Percentiles rank a stretch among this genome's conserved stretches.
phyloP scores from a whole-genome alignment of 2,888 invertebrate genomes.

The Chaitophorus viminalis region DNA sequence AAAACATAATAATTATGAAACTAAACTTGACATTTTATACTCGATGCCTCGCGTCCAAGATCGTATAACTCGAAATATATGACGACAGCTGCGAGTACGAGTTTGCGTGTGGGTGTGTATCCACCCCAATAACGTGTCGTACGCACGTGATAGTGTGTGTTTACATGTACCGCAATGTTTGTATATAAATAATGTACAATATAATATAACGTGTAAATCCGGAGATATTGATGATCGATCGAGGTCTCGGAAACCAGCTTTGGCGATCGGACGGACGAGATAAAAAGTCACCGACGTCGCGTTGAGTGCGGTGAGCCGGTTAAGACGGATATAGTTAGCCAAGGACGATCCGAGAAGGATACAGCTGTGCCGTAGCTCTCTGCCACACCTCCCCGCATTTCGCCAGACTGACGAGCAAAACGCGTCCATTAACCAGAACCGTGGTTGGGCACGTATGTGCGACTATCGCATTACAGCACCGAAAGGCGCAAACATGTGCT shows the following conservation, averaged over 20 bases:
- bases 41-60: background rate
- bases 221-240: constrained; percentile 41
- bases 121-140: background rate
- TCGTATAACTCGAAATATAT: background rate
- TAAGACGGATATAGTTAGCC: background rate
- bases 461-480: too few relatives aligned
- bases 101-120: background rate
- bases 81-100: background rate
- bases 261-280: constrained; percentile 45
- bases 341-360: constrained; percentile 29
- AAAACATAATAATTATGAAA: too few relatives aligned
- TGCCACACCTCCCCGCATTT: background rate
- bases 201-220: background rate
- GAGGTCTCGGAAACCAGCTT: constrained; percentile 36
- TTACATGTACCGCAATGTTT: background rate
- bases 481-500: background rate
- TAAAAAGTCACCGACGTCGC: constrained; percentile 29
- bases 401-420: too few relatives aligned
- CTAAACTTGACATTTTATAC: too few relatives aligned
- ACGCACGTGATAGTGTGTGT: background rate
- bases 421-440: background rate
- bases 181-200: too few relatives aligned
- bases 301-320: too few relatives aligned
- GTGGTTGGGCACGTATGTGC: too few relatives aligned
- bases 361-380: background rate